phyloP scores from a whole-genome alignment of 1,140 invertebrate genomes.

The Pseudomyrmex concolor region DNA sequence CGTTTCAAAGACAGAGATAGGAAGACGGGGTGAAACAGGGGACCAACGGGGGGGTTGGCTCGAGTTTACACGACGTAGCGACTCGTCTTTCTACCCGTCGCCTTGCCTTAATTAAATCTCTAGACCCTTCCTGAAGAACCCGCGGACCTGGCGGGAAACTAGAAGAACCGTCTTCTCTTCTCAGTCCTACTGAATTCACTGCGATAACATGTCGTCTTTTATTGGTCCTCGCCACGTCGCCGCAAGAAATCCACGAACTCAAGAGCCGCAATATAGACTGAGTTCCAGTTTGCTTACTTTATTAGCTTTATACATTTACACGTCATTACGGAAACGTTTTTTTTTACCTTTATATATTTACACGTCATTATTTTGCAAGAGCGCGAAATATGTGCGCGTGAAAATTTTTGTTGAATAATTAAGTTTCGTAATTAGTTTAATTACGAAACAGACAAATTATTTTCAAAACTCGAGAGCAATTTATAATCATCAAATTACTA shows the following conservation, averaged over 20 bases:
- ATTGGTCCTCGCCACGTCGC: constrained; percentile 30
- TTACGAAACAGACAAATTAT: neutral
- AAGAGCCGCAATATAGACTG: neutral
- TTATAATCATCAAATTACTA: too few species aligned
- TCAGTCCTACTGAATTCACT: constrained; percentile 50
- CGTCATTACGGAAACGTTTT: neutral
- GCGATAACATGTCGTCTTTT: constrained; percentile 57
- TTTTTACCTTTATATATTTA: neutral
- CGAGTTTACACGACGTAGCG: constrained; percentile 73
- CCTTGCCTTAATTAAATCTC: constrained; percentile 77
- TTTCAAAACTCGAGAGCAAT: neutral
- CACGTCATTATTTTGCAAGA: neutral
- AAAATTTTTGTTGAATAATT: neutral
- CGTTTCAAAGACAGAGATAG: constrained; percentile 63
- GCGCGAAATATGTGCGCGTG: too few species aligned
- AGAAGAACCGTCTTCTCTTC: constrained; percentile 57
- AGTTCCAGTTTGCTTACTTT: neutral
- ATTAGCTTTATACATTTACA: neutral
- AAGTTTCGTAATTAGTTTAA: neutral
- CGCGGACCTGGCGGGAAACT: constrained; percentile 55
- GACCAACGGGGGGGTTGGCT: constrained; percentile 51
- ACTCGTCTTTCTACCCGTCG: constrained; percentile 75
- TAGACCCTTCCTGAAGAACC: constrained; percentile 73
- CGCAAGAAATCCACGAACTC: constrained; percentile 16
- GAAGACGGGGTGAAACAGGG: constrained; percentile 22